Evolutionary conservation across 2,888 invertebrate genomes (phyloP), one percentile per base, ranked within the genome.

Genomic region (Hirtodrosophila trivittata): DNA sequence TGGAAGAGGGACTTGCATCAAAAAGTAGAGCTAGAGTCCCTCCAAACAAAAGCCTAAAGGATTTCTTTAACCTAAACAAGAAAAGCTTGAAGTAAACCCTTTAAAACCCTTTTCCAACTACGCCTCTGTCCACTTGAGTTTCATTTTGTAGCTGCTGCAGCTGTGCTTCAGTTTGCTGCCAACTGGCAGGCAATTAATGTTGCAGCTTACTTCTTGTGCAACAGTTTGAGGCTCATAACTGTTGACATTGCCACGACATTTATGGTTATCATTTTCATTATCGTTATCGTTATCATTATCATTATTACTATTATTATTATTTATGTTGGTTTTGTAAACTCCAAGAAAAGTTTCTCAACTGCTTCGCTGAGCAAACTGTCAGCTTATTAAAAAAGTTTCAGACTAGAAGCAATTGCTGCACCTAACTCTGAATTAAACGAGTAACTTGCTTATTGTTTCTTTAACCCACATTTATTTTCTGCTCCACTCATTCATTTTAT

Each of bases 381-480:
- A 45, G 52, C 45, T 65, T 59, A 59, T 60, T 70, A 45, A 35
- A 52, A 59, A 69, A 70, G 41, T 70, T 70, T 6, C 18, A 1
- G n/a, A 28, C 13, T 6, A 33, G 25, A 25, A 38, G 16, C 33
- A 33, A 33, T 12, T 10, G 13, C 5, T 28, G 43, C 25, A 45
- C 5, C 30, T 1, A 1, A 0, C 26, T 10, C 10, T 21, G 4
- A 42, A 8, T 56, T 32, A 41, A 30, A 43, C 46, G 13, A 30
- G 42, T 59, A 14, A 13, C n/a, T 26, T 9, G 25, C 9, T 12
- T 9, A 4, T 18, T 14, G 30, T 10, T 33, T 30, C 8, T 37
- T 28, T 9, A 28, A 30, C 12, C 43, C 13, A 30, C 13, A 16
- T 35, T 32, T 50, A 1, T 28, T 28, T 28, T 28, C 28, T 28